These are phyloP conservation scores for Odontamblyopus lacepedii DNA, from an alignment of 2,797 vertebrate species.

Conservation along the genomic window DNA sequence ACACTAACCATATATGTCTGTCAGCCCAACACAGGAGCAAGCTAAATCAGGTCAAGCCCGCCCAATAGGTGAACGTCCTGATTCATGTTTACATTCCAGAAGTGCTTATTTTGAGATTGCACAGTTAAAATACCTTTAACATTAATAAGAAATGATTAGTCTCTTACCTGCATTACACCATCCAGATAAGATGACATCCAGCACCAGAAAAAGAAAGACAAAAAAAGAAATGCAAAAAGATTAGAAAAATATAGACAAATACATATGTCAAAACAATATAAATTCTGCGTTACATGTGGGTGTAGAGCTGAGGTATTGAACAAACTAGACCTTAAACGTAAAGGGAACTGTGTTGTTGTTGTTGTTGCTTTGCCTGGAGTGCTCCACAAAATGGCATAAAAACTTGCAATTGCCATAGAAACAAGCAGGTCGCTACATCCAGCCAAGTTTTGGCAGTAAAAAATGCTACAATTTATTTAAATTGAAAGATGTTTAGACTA, in stretches of 20 bases:
- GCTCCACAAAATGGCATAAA: too few species aligned
- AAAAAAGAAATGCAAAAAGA: not conserved
- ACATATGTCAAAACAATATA: too few species aligned
- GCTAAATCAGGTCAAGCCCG: conserved; percentile 32
- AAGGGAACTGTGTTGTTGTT: too few species aligned
- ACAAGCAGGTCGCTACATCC: too few species aligned
- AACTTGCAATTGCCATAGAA: too few species aligned
- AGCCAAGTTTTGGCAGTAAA: too few species aligned
- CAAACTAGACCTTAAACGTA: not conserved
- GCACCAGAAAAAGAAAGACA: not conserved
- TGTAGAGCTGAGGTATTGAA: not conserved
- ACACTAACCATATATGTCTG: conserved; percentile 38
- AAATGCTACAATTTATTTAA: too few species aligned
- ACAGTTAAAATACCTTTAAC: not conserved
- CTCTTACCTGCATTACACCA: not conserved
- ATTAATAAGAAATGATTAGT: not conserved
- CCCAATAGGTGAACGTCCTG: not conserved
- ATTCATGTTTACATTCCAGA: not conserved
- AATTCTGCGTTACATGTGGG: too few species aligned
- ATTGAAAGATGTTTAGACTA: too few species aligned
- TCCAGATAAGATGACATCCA: not conserved
- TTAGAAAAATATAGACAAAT: not conserved
- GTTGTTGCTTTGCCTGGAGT: too few species aligned
- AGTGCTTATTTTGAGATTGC: not conserved
- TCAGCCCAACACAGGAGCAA: conserved; percentile 31